phyloP scores from a whole-genome alignment of 2,888 invertebrate genomes.

The Latrodectus hesperus region DNA sequence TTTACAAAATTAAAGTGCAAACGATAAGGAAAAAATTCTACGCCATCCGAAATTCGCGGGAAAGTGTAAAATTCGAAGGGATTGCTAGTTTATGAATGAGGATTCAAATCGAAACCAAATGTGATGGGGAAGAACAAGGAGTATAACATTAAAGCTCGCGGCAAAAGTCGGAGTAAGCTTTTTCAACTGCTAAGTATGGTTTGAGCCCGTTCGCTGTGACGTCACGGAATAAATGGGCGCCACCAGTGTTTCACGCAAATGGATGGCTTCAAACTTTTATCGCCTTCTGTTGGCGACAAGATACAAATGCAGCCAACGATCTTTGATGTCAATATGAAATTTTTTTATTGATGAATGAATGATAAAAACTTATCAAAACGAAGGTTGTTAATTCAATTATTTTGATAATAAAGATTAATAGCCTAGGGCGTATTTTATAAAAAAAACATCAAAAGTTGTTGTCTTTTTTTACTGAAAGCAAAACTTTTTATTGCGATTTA shows the following conservation, averaged over 20 bases:
- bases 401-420: too few relatives aligned
- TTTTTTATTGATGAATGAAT: too few relatives aligned
- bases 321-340: too few relatives aligned
- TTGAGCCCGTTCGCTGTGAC: slow-evolving; percentile 48
- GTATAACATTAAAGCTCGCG: slow-evolving; percentile 27
- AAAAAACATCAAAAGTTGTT: too few relatives aligned
- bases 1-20: background rate
- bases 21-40: background rate
- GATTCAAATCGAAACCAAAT: slow-evolving; percentile 42
- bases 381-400: too few relatives aligned
- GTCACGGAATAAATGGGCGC: slow-evolving; percentile 63
- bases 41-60: slow-evolving; percentile 6
- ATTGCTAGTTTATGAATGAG: background rate
- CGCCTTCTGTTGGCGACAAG: slow-evolving; percentile 27
- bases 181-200: slow-evolving; percentile 53
- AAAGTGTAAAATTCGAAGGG: background rate
- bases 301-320: background rate
- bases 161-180: slow-evolving; percentile 18
- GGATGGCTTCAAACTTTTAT: slow-evolving; percentile 16
- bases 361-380: too few relatives aligned
- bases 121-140: background rate
- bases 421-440: too few relatives aligned
- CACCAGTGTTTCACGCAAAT: slow-evolving; percentile 54
- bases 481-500: too few relatives aligned
- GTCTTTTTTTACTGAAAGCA: too few relatives aligned